Percentiles rank a stretch among this genome's conserved stretches.
Conservation (phyloP, 2,797 vertebrate species). For the Mormyrops boulengeri region DNA sequence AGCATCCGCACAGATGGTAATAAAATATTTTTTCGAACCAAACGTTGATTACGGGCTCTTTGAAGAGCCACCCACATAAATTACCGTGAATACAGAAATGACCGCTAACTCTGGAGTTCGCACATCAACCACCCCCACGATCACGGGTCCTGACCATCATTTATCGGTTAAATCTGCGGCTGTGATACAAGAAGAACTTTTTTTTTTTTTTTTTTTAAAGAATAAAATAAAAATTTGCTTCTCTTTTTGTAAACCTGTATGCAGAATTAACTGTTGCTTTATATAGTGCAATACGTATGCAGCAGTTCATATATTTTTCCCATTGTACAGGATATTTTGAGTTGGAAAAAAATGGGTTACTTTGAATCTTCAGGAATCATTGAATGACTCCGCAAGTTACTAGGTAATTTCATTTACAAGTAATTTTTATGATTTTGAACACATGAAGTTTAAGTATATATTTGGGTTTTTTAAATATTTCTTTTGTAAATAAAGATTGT, state of each 20-base stretch:
- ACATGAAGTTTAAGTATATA: constrained; percentile 32
- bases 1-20: constrained; percentile 19
- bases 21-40: constrained; percentile 41
- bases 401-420: not conserved
- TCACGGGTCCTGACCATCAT: constrained; percentile 6
- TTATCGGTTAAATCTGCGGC: constrained; percentile 29
- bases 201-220: constrained; percentile 24
- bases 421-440: constrained; percentile 38
- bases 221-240: constrained; percentile 12
- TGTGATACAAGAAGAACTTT: constrained; percentile 20
- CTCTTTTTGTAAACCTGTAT: constrained; percentile 20
- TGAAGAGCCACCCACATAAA: constrained; percentile 21
- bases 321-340: not conserved
- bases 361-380: constrained; percentile 30
- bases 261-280: constrained; percentile 1
- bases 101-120: constrained; percentile 36
- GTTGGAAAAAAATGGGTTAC: constrained; percentile 23
- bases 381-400: constrained; percentile 19
- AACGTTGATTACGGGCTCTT: constrained; percentile 36
- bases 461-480: constrained; percentile 44
- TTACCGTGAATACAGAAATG: constrained; percentile 43
- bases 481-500: constrained; percentile 64
- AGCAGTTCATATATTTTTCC: constrained; percentile 11
- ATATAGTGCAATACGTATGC: not conserved
- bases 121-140: not conserved